These are phyloP conservation scores for Ariolimax columbianus DNA, from an alignment of 2,888 invertebrate genomes.

Conservation along the genomic window DNA sequence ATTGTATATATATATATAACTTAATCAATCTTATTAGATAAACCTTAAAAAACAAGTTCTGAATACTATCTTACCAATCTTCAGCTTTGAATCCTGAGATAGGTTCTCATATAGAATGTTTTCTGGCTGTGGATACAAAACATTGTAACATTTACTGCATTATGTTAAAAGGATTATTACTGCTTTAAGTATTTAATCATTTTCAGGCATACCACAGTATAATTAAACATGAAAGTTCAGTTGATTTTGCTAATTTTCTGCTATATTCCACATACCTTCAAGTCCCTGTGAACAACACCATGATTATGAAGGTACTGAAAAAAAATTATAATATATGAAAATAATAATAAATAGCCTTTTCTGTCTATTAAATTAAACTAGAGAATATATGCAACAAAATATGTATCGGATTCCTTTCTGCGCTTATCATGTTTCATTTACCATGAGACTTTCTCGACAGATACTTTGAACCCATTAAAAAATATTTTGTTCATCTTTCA, in stretches of 20 bases:
- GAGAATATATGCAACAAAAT: too few relatives aligned
- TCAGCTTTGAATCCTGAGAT: conserved; percentile 70
- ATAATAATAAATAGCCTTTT: neutral
- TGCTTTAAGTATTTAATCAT: neutral
- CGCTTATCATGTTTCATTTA: too few relatives aligned
- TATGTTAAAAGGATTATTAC: neutral
- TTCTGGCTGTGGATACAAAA: conserved; percentile 73
- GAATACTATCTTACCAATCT: conserved; percentile 70
- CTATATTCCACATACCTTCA: conserved; percentile 68
- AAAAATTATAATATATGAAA: conserved; percentile 15
- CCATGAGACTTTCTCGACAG: too few relatives aligned
- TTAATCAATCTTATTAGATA: too few relatives aligned
- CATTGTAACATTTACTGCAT: neutral
- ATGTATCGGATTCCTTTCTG: too few relatives aligned
- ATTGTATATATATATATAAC: too few relatives aligned
- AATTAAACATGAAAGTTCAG: neutral
- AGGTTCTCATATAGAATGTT: conserved; percentile 76
- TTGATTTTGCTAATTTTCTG: neutral
- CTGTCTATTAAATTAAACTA: too few relatives aligned
- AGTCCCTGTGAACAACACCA: conserved; percentile 75
- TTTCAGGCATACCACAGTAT: neutral
- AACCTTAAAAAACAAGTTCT: neutral
- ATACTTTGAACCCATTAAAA: too few relatives aligned
- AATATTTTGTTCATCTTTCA: too few relatives aligned
- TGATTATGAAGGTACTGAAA: conserved; percentile 76